phyloP scores from a whole-genome alignment of 1,140 invertebrate genomes.

The Nebria ingens region DNA sequence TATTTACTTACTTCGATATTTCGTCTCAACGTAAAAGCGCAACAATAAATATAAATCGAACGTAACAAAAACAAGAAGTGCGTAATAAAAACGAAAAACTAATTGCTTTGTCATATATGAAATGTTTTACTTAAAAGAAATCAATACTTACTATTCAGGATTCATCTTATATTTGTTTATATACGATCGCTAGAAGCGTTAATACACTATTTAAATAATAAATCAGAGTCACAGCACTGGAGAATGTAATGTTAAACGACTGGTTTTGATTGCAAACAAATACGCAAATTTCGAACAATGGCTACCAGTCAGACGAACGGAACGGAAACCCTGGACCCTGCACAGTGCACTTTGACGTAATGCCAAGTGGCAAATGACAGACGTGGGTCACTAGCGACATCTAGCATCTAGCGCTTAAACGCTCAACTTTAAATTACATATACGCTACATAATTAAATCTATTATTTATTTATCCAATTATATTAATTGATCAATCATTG shows the following conservation, averaged over 20 bases:
- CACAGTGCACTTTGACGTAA: conserved; percentile 16
- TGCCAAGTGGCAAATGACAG: conserved; percentile 19
- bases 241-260: conserved; percentile 4
- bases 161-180: conserved; percentile 26
- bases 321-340: conserved; percentile 11
- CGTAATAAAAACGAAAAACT: conserved; percentile 9
- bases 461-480: no score
- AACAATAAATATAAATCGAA: no score
- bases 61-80: no score
- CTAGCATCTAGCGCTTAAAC: no score
- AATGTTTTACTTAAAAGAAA: conserved; percentile 17
- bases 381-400: background rate
- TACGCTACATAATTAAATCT: no score
- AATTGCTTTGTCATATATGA: background rate
- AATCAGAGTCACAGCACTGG: background rate
- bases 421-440: no score
- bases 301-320: conserved; percentile 16
- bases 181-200: background rate
- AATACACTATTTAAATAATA: background rate
- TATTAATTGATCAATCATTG: no score
- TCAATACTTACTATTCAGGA: conserved; percentile 36
- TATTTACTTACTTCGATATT: no score
- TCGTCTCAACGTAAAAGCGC: no score
- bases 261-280: conserved; percentile 15
- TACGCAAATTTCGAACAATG: conserved; percentile 20